phyloP scores from a whole-genome alignment of 2,797 vertebrate species.

The Chanos chanos region DNA sequence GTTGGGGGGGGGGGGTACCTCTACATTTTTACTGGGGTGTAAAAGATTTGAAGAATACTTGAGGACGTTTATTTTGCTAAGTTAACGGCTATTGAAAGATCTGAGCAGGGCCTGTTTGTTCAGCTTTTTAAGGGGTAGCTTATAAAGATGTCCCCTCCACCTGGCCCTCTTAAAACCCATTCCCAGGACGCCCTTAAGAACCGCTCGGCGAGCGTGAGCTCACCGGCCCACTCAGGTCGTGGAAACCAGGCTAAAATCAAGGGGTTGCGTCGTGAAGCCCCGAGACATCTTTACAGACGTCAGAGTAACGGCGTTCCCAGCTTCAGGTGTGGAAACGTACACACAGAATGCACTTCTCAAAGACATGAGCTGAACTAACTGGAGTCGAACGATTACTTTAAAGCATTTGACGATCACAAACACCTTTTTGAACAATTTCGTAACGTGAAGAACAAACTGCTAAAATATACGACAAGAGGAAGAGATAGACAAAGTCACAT shows the following conservation, averaged over 20 bases:
- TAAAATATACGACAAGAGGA: too few relatives aligned
- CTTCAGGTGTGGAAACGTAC: too few relatives aligned
- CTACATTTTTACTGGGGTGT: background rate
- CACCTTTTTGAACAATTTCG: too few relatives aligned
- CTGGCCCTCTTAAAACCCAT: constrained; percentile 35
- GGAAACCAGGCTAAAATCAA: constrained; percentile 9
- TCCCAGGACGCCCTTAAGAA: constrained; percentile 21
- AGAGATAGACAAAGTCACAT: too few relatives aligned
- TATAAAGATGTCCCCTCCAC: constrained; percentile 23
- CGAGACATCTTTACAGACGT: too few relatives aligned
- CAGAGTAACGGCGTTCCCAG: too few relatives aligned
- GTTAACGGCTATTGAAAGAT: constrained; percentile 38
- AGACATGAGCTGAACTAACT: too few relatives aligned
- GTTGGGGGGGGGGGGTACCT: background rate
- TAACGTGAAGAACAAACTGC: too few relatives aligned
- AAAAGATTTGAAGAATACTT: constrained; percentile 30
- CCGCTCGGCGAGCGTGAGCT: constrained; percentile 20
- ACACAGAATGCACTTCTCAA: too few relatives aligned
- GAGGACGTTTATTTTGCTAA: constrained; percentile 32
- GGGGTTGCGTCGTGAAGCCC: too few relatives aligned
- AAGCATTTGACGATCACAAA: too few relatives aligned
- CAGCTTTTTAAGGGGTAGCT: constrained; percentile 5
- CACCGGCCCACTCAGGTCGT: background rate
- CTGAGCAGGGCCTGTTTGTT: constrained; percentile 36
- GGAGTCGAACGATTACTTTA: too few relatives aligned